Base-by-base conservation (phyloP, 2,888 invertebrate genomes). In the Tetranychus piercei region DNA sequence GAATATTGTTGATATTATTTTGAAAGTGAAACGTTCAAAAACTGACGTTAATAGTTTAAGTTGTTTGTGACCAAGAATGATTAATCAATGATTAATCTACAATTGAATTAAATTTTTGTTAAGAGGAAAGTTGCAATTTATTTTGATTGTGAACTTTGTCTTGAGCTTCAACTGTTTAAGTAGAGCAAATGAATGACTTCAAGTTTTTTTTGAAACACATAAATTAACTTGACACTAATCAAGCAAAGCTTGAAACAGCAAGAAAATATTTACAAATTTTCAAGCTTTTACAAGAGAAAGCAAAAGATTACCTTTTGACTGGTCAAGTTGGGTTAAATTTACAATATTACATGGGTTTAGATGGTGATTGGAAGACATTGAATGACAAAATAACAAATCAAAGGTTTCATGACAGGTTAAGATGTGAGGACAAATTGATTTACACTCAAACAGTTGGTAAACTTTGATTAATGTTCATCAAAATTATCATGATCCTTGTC, bases 211-310 rank as follows among this genome's bases (percentile, higher is more conserved):
- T 15, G 2, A 15, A 15, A 2, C 55, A 15, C 55, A 55, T 55
- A 55, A 55, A 55, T 55, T 55, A 55, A 15, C 55, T 55, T 55
- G 55, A 55, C 55, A 55, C 55, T 55, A 55, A 55, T 55, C 55
- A 55, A 15, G 45, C 1, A 45, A 55, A 55, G 15, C 9, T 55
- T 45, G 6, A 55, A 55, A 34, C 6, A 71, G 11, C 6, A 43
- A 71, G 71, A 44, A 34, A 34, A 34, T 34, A 34, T 34, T 34
- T 34, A 5, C 34, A 34, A 73, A 15, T 22, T 4, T 67, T 6
- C 22, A 73, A 11, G n/a, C 11, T 65, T 64, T 73, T 22, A 73
- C 22, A 69, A 73, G 20, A 73, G 65, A n/a, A 73, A 45, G 65
- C 15, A 65, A n/a, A 65, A 65, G 18, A 5, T 34, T 34, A 34